Evolutionary conservation across 2,113 vertebrate genomes (phyloP).

Genomic region (Tychaedon coryphoeus): DNA sequence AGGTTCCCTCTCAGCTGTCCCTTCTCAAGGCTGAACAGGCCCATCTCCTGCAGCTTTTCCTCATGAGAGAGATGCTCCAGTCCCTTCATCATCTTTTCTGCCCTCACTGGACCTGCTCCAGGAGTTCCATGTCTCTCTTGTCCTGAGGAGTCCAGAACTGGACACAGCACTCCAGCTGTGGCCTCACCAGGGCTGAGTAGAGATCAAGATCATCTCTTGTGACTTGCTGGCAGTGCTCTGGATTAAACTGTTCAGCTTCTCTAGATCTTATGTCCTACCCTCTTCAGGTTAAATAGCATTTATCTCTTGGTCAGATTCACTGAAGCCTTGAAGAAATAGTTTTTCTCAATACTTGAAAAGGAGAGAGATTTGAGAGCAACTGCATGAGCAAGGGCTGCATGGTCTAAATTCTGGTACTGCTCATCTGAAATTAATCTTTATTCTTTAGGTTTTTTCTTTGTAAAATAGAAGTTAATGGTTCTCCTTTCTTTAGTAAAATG

Average conservation of each 20-base stretch:
- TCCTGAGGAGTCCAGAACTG: not conserved
- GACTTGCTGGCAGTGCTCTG: not conserved
- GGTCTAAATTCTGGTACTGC: not conserved
- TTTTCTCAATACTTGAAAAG: not conserved
- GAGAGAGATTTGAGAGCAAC: not conserved
- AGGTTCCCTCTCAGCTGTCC: not conserved
- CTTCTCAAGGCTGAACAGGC: rapidly evolving
- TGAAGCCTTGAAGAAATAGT: not conserved
- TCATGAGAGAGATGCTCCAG: not conserved
- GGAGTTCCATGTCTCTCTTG: not conserved
- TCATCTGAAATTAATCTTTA: not conserved
- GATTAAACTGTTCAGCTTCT: not conserved
- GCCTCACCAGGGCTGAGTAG: not conserved
- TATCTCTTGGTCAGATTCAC: not conserved
- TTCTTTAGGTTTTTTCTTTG: not conserved
- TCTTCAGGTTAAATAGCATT: not conserved
- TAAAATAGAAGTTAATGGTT: not conserved
- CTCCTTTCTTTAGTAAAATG: not conserved
- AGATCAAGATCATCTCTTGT: rapidly evolving
- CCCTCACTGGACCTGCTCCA: not conserved
- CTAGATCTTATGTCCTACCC: not conserved
- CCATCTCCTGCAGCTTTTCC: not conserved
- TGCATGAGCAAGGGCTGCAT: not conserved
- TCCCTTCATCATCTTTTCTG: not conserved
- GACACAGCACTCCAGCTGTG: not conserved